These are phyloP conservation scores for Dysmachus trigonus DNA, from an alignment of 2,888 invertebrate genomes.

Conservation along the genomic window DNA sequence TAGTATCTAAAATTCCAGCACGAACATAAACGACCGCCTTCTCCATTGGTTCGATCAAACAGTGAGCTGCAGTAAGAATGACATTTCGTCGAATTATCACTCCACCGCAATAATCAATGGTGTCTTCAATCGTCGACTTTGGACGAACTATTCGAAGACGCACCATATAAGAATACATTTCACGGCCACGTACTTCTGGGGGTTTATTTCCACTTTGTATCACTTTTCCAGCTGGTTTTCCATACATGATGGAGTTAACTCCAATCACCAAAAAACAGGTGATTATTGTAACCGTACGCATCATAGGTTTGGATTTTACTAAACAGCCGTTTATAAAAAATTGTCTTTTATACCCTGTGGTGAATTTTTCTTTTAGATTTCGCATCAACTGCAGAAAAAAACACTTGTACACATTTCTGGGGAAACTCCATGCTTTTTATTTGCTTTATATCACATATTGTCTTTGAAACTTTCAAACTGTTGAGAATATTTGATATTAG, in stretches of 20 bases:
- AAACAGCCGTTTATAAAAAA: background rate
- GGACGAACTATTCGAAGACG: background rate
- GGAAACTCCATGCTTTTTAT: background rate
- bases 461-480: background rate
- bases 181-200: background rate
- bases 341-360: background rate
- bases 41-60: background rate
- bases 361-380: background rate
- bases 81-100: background rate
- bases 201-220: background rate
- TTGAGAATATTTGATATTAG: background rate
- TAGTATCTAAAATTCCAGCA: background rate
- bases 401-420: background rate
- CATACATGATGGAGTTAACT: background rate
- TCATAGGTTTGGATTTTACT: background rate
- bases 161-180: background rate
- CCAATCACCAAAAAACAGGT: background rate
- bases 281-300: background rate
- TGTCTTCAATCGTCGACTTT: background rate
- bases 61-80: background rate
- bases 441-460: background rate
- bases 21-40: background rate
- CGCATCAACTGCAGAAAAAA: background rate
- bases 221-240: background rate
- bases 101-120: background rate